Evolutionary conservation across 2,888 invertebrate species (phyloP), one percentile per base, ranked within the genome.

Genomic region (Trichopoda pennipes): DNA sequence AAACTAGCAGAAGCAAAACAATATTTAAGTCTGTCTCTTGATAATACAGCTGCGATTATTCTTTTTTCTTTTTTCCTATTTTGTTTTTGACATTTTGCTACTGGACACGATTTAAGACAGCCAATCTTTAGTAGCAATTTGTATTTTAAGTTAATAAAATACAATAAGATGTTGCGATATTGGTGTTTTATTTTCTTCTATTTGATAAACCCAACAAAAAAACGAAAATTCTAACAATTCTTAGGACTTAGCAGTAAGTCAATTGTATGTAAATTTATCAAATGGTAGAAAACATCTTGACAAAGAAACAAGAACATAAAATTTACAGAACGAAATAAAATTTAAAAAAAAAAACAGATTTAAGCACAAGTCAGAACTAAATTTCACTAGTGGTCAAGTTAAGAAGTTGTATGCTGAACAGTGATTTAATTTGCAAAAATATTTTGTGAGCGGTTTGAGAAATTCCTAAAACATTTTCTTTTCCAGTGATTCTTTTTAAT

Each of bases 211-310:
- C n/a, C 14, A 53, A 47, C 63, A 38, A 47, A 42, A 44, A 63
- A 58, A 44, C 10, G 51, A 38, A 55, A 79, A 73, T 70, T 61
- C 42, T 53, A 21, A 42, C 53, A 66, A 51, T 78, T 74, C 63
- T 73, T 28, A 64, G 49, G 64, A 70, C 78, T 55, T 49, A 77
- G 60, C 56, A 56, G 47, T 60, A 75, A 73, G 70, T 76, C 82
- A 79, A 79, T 82, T 79, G 79, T 79, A 82, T 79, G 79, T 72
- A 79, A 79, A 79, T 82, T 70, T 75, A 55, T 35, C 35, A 56
- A 70, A 28, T 75, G 60, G 53, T 60, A 70, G 23, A 58, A 68
- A 79, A 75, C 72, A 68, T 72, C 79, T 72, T 79, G 61, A 28
- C 9, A 55, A 16, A 17, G 53, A 38, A 19, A 23, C 42, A 32